These are phyloP conservation scores for Rhabdornis inornatus DNA, from an alignment of 2,113 vertebrate species.

Conservation along the genomic window DNA sequence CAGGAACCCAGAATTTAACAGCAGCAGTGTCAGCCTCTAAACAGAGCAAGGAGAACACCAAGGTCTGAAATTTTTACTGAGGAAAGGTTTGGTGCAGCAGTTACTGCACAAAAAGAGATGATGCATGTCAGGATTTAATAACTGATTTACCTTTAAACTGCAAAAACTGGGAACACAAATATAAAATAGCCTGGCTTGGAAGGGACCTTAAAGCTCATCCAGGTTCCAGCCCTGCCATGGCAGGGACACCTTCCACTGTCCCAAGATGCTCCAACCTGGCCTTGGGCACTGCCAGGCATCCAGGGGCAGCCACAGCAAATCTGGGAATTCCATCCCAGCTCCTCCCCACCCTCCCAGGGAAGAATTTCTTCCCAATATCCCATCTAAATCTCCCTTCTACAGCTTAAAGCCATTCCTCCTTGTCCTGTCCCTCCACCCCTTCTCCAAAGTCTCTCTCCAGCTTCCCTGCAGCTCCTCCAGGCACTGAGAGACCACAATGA, in stretches of 20 bases:
- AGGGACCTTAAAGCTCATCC: fast-evolving
- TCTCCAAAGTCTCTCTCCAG: background rate
- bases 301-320: background rate
- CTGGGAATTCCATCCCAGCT: background rate
- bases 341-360: background rate
- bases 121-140: fast-evolving
- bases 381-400: background rate
- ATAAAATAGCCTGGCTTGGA: background rate
- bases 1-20: background rate
- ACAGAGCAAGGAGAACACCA: background rate
- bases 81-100: background rate
- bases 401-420: background rate
- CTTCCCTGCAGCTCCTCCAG: background rate
- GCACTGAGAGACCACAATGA: fast-evolving
- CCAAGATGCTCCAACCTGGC: background rate
- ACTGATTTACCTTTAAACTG: fast-evolving
- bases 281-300: background rate
- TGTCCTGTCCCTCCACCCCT: background rate
- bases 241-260: background rate
- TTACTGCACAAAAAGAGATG: background rate
- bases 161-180: background rate
- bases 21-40: background rate
- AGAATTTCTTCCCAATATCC: fast-evolving
- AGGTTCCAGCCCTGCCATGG: fast-evolving
- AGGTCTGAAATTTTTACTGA: background rate